phyloP scores from a whole-genome alignment of 2,113 vertebrate genomes.

The Hepsetus odoe region DNA sequence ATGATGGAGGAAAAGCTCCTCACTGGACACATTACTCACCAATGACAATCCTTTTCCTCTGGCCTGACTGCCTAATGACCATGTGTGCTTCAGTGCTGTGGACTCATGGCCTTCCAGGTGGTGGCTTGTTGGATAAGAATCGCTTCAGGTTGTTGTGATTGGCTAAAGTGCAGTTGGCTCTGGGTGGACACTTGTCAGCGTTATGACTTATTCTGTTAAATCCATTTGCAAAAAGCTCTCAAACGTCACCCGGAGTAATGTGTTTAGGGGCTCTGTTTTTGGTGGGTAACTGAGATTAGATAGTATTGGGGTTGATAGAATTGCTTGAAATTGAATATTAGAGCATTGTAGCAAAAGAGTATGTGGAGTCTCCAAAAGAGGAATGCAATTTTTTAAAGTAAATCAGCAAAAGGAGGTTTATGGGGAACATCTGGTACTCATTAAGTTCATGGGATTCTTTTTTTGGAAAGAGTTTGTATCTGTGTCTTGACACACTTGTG shows the following conservation, averaged over 20 bases:
- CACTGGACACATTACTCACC: background rate
- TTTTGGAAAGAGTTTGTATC: too few species aligned
- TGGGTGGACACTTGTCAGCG: background rate
- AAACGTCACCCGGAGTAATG: background rate
- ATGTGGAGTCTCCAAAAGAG: background rate
- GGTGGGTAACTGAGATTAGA: background rate
- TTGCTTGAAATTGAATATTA: background rate
- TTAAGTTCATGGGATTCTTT: too few species aligned
- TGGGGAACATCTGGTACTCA: too few species aligned
- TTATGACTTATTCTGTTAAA: background rate
- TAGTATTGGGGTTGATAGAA: background rate
- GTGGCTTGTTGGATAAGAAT: background rate
- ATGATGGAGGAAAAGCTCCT: background rate
- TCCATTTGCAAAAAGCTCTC: background rate
- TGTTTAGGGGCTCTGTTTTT: background rate
- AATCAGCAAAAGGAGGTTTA: background rate
- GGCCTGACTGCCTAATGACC: background rate
- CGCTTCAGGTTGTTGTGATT: constrained; percentile 5
- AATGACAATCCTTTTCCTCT: background rate
- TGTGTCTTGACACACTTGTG: too few species aligned
- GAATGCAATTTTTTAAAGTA: background rate
- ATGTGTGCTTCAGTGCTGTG: background rate
- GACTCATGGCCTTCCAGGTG: background rate
- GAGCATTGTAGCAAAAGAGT: background rate
- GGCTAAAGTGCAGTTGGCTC: background rate